phyloP scores from a whole-genome alignment of 2,888 invertebrate species.

The Aporophyla nigra region DNA sequence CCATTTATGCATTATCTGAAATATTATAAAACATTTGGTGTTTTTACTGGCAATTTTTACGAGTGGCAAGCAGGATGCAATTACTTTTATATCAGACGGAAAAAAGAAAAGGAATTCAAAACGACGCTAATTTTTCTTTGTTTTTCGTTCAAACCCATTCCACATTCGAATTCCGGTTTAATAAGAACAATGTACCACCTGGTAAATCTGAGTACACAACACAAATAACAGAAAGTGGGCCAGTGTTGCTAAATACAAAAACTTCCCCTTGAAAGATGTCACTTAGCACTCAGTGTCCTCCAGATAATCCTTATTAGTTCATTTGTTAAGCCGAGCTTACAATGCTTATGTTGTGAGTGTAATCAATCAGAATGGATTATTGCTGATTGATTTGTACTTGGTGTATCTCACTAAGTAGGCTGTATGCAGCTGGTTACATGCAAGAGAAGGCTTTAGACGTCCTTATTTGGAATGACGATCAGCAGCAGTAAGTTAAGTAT shows the following conservation, averaged over 20 bases:
- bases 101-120: too few species aligned
- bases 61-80: neutral
- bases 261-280: conserved; percentile 28
- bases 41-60: too few species aligned
- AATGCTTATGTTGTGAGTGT: neutral
- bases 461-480: conserved; percentile 2
- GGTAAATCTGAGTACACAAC: neutral
- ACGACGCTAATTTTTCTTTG: too few species aligned
- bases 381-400: conserved; percentile 8
- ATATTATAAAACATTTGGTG: too few species aligned
- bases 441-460: neutral
- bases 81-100: neutral
- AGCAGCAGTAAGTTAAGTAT: neutral
- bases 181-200: neutral
- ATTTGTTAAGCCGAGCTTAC: conserved; percentile 32
- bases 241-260: conserved; percentile 27
- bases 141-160: neutral
- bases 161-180: neutral
- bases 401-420: neutral
- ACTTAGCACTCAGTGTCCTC: neutral
- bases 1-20: too few species aligned
- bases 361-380: conserved; percentile 21
- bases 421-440: neutral
- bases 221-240: conserved; percentile 17
- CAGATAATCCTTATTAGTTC: conserved; percentile 49